A percentile compares a stretch with the other conserved stretches of the same genome.
These are phyloP conservation scores for Synanceia verrucosa DNA, from an alignment of 2,797 vertebrate genomes.

Conservation along the genomic window DNA sequence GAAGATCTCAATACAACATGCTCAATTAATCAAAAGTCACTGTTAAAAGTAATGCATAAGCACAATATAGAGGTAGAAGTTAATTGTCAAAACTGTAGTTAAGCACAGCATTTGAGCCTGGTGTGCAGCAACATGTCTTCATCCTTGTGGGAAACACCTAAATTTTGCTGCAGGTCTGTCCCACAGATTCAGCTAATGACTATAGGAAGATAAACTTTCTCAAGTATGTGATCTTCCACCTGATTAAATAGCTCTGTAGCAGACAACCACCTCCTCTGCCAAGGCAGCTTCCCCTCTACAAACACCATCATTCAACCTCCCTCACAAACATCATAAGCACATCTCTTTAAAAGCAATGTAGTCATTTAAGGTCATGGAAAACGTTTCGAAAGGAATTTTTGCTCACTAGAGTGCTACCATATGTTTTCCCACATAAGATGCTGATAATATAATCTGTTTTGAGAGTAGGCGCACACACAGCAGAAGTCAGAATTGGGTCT, in stretches of 20 bases:
- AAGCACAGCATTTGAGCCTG: not conserved
- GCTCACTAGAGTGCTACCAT: conserved; percentile 18
- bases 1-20: not conserved
- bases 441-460: conserved; percentile 54
- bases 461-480: conserved; percentile 47
- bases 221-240: conserved; percentile 58
- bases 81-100: not conserved
- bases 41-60: not conserved
- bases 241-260: conserved; percentile 60
- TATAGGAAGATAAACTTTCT: conserved; percentile 61
- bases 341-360: conserved; percentile 29
- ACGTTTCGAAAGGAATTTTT: conserved; percentile 31
- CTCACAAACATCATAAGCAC: conserved; percentile 34
- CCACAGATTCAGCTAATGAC: conserved; percentile 51
- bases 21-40: not conserved
- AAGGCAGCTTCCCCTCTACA: conserved; percentile 39
- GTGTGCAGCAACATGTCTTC: conserved; percentile 3
- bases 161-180: conserved; percentile 27
- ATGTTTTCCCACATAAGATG: conserved; percentile 57
- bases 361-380: conserved; percentile 51
- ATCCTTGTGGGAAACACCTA: conserved; percentile 38
- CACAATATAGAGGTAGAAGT: not conserved
- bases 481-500: conserved; percentile 48
- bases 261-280: conserved; percentile 35
- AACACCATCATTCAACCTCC: conserved; percentile 41